Base-by-base conservation (phyloP, 2,888 invertebrate species). In the Abrostola triplasia region DNA sequence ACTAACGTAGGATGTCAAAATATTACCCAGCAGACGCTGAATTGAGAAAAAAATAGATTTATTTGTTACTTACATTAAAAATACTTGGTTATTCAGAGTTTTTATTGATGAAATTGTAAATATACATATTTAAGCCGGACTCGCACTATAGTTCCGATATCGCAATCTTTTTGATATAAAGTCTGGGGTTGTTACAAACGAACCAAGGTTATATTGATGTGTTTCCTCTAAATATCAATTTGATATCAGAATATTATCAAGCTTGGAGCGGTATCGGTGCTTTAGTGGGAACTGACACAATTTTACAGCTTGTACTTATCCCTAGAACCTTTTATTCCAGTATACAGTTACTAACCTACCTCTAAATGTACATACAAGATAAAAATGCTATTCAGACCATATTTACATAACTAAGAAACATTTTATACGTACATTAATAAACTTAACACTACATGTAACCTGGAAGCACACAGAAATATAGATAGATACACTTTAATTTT, bases 391-490 rank as follows among this genome's bases (percentile, higher is more conserved):
- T 79, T 86, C 77, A 85, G 82, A 82, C 88, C 67, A 82, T 93
- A 93, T 93, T 92, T 93, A 93, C 93, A 93, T 67, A 79, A 83
- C 77, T 78, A 84, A 80, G 72, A 84, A 83, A 86, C 70, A 70
- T 64, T 75, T n/a, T 75, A 71, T 78, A 72, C 77, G 77, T 79
- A 77, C 64, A 73, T 74, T 73, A 67, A 73, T 79, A 67, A 71
- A 79, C 55, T 68, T 68, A 76, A 65, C 80, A 89, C 88, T 92
- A 93, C 83, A 81, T 86, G 84, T 89, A 90, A 91, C 89, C 86
- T 94, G 94, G 94, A 94, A 94, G 94, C 94, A 93, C 94, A 94
- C 92, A 92, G 90, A 94, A 91, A 92, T 90, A 82, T 84, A 82
- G 76, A 84, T 80, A 84, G 82, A 89, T 84, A 84, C 71, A 82